phyloP scores from a whole-genome alignment of 2,888 invertebrate genomes.

The Anthrax anthrax region DNA sequence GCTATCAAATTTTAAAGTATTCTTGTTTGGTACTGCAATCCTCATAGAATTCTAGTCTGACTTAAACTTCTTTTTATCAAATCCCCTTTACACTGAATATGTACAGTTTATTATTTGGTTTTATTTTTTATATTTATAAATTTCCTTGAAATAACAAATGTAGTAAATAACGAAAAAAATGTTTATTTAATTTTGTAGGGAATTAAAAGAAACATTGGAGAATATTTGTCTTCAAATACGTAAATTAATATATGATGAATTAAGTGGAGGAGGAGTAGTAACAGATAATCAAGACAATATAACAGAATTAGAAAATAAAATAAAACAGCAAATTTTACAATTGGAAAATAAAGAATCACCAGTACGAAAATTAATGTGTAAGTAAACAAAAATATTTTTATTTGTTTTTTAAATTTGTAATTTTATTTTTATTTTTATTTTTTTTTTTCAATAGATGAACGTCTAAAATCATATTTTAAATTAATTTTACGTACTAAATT shows the following conservation, averaged over 20 bases:
- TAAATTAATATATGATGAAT: conserved; percentile 23
- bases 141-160: too few relatives aligned
- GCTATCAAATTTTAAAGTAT: too few relatives aligned
- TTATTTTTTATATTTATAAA: not conserved
- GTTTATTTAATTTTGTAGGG: conserved; percentile 16
- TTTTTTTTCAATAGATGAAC: conserved; percentile 22
- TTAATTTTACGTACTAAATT: conserved; percentile 22
- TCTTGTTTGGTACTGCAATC: too few relatives aligned
- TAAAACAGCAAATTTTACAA: conserved; percentile 27
- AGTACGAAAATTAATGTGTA: conserved; percentile 29
- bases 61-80: too few relatives aligned
- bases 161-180: too few relatives aligned
- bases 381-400: conserved; percentile 7
- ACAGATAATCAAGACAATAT: too few relatives aligned
- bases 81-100: too few relatives aligned
- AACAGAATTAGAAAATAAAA: conserved; percentile 19
- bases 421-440: not conserved
- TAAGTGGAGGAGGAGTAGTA: conserved; percentile 18
- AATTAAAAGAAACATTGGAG: conserved; percentile 21
- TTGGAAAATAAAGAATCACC: conserved; percentile 23
- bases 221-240: conserved; percentile 30
- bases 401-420: not conserved
- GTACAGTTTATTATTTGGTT: not conserved
- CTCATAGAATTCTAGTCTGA: too few relatives aligned
- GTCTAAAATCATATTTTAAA: conserved; percentile 27